Evolutionary conservation across 2,113 vertebrate species (phyloP).

Genomic region (Cyrtonyx montezumae): DNA sequence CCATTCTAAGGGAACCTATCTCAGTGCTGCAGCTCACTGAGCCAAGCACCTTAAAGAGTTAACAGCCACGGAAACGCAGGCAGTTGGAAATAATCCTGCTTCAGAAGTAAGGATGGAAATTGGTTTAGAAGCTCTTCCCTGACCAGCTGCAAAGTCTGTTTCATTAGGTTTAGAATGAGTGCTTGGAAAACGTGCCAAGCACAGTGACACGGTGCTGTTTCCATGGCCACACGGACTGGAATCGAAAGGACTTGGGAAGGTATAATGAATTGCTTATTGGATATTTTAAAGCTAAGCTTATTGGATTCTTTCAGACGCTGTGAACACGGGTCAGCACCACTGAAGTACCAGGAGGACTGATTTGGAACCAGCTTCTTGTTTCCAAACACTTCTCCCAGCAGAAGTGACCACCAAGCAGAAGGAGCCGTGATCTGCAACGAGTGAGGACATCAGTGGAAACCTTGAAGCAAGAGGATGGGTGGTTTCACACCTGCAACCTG

Average conservation of each 20-base stretch:
- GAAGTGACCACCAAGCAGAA: not conserved
- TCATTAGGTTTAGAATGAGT: not conserved
- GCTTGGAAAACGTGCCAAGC: not conserved
- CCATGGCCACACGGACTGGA: not conserved
- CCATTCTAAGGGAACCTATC: conserved; percentile 18
- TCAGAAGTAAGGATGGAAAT: conserved; percentile 17
- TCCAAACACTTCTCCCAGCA: not conserved
- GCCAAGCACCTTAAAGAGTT: not conserved
- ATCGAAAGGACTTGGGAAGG: not conserved
- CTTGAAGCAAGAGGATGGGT: not conserved
- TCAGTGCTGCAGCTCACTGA: not conserved
- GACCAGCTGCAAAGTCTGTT: not conserved
- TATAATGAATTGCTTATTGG: not conserved
- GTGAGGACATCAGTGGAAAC: not conserved
- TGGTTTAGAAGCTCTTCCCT: not conserved
- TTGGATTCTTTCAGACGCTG: not conserved
- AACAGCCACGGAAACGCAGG: not conserved
- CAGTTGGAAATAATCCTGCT: not conserved
- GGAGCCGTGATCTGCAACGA: not conserved
- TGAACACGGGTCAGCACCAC: not conserved
- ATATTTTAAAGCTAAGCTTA: not conserved
- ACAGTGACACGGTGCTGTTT: not conserved
- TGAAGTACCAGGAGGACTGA: not conserved
- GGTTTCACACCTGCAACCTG: not conserved
- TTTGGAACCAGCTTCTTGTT: not conserved